phyloP scores from a whole-genome alignment of 2,797 vertebrate species.

The Babyrousa celebensis region DNA sequence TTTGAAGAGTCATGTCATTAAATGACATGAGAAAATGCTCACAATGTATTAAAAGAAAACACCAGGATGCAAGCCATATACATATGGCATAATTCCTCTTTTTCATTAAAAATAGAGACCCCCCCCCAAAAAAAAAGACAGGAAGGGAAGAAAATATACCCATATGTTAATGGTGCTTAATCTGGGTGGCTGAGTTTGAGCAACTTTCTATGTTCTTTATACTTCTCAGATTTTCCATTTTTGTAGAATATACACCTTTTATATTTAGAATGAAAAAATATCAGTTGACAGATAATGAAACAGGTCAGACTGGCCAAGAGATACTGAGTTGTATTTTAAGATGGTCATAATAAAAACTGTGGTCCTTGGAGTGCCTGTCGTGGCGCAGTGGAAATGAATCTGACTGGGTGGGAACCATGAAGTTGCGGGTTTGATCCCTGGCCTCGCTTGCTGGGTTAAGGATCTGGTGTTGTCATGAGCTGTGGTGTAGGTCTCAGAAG shows the following conservation, averaged over 20 bases:
- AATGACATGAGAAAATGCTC: slow-evolving; percentile 68
- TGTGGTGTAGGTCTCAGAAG: no score
- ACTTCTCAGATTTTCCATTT: slow-evolving; percentile 54
- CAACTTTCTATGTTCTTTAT: slow-evolving; percentile 49
- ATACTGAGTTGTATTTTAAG: slow-evolving; percentile 30
- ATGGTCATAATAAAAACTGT: neutral
- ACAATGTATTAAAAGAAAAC: slow-evolving; percentile 67
- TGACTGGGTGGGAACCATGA: no score
- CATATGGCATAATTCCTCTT: neutral
- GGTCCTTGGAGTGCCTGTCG: no score
- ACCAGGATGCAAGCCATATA: neutral
- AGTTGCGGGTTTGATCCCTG: no score
- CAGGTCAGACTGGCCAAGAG: neutral
- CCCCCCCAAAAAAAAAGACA: neutral
- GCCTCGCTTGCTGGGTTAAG: no score
- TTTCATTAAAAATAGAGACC: slow-evolving; percentile 53
- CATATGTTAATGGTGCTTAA: neutral
- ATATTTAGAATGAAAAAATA: slow-evolving; percentile 56
- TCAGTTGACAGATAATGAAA: slow-evolving; percentile 42
- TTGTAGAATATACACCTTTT: neutral
- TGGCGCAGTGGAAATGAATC: no score
- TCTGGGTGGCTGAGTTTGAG: neutral
- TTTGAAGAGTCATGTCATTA: slow-evolving; percentile 76
- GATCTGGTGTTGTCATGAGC: no score
- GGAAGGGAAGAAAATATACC: neutral